Base-by-base conservation (phyloP, 2,113 vertebrate genomes). In the Lynx canadensis region DNA sequence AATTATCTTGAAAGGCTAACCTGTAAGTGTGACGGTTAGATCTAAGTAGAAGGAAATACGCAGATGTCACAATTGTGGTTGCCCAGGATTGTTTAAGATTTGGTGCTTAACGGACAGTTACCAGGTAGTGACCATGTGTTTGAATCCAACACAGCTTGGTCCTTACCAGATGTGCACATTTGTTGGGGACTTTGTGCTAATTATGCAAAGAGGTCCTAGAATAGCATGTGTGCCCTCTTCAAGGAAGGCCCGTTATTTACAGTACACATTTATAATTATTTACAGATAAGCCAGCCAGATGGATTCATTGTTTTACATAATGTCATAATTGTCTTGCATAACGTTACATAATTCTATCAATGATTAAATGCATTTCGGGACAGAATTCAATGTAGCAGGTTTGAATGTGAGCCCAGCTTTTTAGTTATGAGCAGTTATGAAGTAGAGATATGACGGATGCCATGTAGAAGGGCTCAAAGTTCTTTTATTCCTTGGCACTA, bases 141-240 rank as follows among this genome's bases (percentile, higher is more conserved):
- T n/a, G 74, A 41, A 87, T 38, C 33, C 80, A 82, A 79, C 33
- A 87, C 25, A 94, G n/a, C 25, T 83, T 79, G 84, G 63, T 96
- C 36, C 68, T 84, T 10, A 31, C 66, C 79, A 92, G n/a, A 79
- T 87, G 65, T 3, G 16, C 11, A 63, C 27, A 8, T 79, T 45
- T 95, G 48, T 89, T 48, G 90, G 88, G 65, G 65, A 79, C n/a
- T 90, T 52, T 86, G 63, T 50, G n/a, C 55, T 87, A 50, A 84
- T 92, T 79, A 82, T 36, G 96, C 69, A 68, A 69, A 80, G 69
- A 78, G n/a, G 45, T 80, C 66, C 50, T 87, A 87, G 57, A 63
- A 80, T 2, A 81, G 45, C 52, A 69, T 18, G 15, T 89, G 79
- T 73, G 38, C 11, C 21, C 21, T 81, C 36, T 41, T 91, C 48